phyloP scores from a whole-genome alignment of 2,888 invertebrate species.

The Cryptocephalus moraei region DNA sequence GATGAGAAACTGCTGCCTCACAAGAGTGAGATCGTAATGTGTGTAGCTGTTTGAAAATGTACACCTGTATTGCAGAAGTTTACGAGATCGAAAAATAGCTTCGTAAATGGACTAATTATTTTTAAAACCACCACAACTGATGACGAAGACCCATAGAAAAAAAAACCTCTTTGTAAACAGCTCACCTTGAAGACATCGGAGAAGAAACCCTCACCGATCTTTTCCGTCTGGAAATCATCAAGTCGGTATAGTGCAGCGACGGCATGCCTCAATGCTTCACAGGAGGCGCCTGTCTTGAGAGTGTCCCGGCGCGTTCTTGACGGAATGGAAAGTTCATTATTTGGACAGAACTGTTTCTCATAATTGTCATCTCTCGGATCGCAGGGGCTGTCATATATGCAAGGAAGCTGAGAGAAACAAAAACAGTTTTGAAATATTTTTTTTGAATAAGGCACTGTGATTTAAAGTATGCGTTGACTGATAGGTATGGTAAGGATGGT shows the following conservation, averaged over 20 bases:
- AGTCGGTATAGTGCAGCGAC: slow-evolving; percentile 85
- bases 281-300: slow-evolving; percentile 65
- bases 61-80: no score
- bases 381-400: slow-evolving; percentile 37
- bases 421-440: no score
- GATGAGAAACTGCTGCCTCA: no score
- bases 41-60: no score
- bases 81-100: no score
- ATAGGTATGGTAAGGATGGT: no score
- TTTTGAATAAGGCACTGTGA: no score
- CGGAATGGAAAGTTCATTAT: slow-evolving; percentile 37
- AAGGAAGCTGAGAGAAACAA: slow-evolving; percentile 6
- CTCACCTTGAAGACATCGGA: slow-evolving; percentile 96
- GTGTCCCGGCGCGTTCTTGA: slow-evolving; percentile 39
- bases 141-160: no score
- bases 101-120: no score
- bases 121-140: no score
- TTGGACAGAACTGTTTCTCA: slow-evolving; percentile 34
- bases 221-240: slow-evolving; percentile 88
- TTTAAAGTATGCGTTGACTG: no score
- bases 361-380: slow-evolving; percentile 35
- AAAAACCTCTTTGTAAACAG: neutral
- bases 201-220: slow-evolving; percentile 92
- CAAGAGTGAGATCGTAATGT: no score
- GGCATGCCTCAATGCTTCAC: slow-evolving; percentile 82